These are phyloP conservation scores for Mobula birostris DNA, from an alignment of 2,113 vertebrate species.

Conservation along the genomic window DNA sequence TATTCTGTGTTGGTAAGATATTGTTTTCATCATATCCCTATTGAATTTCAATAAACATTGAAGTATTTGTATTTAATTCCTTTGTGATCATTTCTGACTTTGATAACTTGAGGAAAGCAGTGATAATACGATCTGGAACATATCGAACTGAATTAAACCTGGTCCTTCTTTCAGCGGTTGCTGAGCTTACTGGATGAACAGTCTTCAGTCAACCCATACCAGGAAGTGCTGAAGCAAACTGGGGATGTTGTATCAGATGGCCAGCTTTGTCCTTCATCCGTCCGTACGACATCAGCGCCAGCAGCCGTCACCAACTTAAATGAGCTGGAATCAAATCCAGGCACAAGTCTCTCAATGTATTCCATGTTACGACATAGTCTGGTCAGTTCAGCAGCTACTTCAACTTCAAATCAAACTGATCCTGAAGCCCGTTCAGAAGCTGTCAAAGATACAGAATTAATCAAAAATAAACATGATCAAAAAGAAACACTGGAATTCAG, in stretches of 20 bases:
- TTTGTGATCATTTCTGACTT: background rate
- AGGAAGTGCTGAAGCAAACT: conserved; percentile 45
- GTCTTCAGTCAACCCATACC: conserved; percentile 57
- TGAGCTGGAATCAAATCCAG: background rate
- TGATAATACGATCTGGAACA: conserved; percentile 6
- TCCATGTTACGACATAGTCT: background rate
- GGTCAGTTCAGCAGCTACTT: background rate
- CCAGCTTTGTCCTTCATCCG: background rate
- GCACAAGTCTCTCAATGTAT: background rate
- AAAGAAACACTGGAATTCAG: conserved; percentile 48
- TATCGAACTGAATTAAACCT: conserved; percentile 40
- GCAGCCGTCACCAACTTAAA: background rate
- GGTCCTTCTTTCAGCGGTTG: conserved; percentile 61
- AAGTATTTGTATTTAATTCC: background rate
- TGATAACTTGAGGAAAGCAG: background rate
- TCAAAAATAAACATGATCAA: conserved; percentile 40
- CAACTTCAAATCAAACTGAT: background rate
- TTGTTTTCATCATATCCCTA: background rate
- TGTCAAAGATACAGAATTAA: conserved; percentile 28
- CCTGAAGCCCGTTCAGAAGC: background rate
- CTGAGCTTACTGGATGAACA: conserved; percentile 64
- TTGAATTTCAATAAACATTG: background rate
- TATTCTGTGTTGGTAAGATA: background rate
- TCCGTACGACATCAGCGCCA: background rate
- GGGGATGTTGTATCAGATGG: background rate